These are phyloP conservation scores for Leptinotarsa peninsularis DNA, from an alignment of 2,888 invertebrate genomes.

Conservation along the genomic window DNA sequence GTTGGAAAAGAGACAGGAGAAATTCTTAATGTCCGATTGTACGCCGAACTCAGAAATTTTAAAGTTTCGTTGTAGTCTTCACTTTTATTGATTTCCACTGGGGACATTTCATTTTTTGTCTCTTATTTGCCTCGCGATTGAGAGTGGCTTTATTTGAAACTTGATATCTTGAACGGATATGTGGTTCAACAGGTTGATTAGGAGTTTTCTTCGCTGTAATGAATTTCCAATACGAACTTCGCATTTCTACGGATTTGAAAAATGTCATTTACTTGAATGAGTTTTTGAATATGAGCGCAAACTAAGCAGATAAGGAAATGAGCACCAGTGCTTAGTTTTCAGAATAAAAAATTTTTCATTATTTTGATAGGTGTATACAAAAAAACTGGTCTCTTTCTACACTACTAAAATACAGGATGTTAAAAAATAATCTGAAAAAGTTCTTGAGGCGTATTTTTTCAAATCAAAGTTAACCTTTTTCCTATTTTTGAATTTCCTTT, in stretches of 20 bases:
- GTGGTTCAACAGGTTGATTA: conserved; percentile 13
- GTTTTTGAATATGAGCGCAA: background rate
- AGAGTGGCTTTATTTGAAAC: background rate
- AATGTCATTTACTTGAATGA: background rate
- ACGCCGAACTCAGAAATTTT: conserved; percentile 55
- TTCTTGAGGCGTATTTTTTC: too few relatives aligned
- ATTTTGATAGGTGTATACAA: too few relatives aligned
- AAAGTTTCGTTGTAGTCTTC: conserved; percentile 55
- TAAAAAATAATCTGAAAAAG: too few relatives aligned
- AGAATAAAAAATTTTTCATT: too few relatives aligned
- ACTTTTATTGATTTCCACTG: conserved; percentile 55
- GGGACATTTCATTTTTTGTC: conserved; percentile 19
- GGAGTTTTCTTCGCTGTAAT: background rate
- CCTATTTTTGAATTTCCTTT: too few relatives aligned
- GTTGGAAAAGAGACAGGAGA: conserved; percentile 32
- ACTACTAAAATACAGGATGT: too few relatives aligned
- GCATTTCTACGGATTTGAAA: background rate
- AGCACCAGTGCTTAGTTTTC: background rate
- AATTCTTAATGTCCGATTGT: conserved; percentile 55
- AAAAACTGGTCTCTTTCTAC: too few relatives aligned
- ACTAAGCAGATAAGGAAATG: background rate
- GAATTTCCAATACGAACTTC: background rate
- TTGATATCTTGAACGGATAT: conserved; percentile 3
- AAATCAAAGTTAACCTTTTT: too few relatives aligned
- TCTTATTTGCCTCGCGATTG: background rate